Conservation (phyloP, 1,140 invertebrate species). For the Drosophila fuyamai region DNA sequence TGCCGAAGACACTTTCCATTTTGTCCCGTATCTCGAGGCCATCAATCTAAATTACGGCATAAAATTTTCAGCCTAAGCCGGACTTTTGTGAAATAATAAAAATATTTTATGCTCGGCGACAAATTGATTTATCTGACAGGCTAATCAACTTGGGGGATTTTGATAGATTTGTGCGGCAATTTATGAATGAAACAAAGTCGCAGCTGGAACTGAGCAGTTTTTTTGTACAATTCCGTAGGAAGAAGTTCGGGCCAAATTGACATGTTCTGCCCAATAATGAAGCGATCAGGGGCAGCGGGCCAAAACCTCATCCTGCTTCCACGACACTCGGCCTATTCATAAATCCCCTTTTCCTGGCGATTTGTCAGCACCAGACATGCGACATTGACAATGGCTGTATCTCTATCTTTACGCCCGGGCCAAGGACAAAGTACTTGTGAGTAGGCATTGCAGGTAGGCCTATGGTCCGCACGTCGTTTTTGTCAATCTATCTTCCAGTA, state of each 20-base stretch:
- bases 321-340: slow-evolving; percentile 54
- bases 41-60: slow-evolving; percentile 74
- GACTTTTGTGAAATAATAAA: slow-evolving; percentile 58
- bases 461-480: slow-evolving; percentile 26
- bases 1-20: slow-evolving; percentile 52
- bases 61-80: slow-evolving; percentile 41
- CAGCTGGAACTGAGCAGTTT: slow-evolving; percentile 55
- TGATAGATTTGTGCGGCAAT: slow-evolving; percentile 59
- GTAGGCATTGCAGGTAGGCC: slow-evolving; percentile 44
- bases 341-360: slow-evolving; percentile 65
- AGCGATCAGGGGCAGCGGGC: slow-evolving; percentile 60
- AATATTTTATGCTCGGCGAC: slow-evolving; percentile 70
- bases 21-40: slow-evolving; percentile 30
- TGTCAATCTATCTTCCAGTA: slow-evolving; percentile 52
- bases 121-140: slow-evolving; percentile 73
- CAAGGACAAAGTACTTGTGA: slow-evolving; percentile 56
- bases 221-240: slow-evolving; percentile 23
- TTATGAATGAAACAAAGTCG: slow-evolving; percentile 54
- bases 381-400: slow-evolving; percentile 51
- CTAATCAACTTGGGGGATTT: slow-evolving; percentile 52
- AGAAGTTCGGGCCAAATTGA: slow-evolving; percentile 60
- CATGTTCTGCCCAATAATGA: slow-evolving; percentile 72
- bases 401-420: slow-evolving; percentile 3
- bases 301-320: slow-evolving; percentile 43
- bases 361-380: slow-evolving; percentile 66